Evolutionary conservation across 2,797 vertebrate genomes (phyloP), one percentile per base, ranked within the genome.

Genomic region (Notolabrus celidotus): DNA sequence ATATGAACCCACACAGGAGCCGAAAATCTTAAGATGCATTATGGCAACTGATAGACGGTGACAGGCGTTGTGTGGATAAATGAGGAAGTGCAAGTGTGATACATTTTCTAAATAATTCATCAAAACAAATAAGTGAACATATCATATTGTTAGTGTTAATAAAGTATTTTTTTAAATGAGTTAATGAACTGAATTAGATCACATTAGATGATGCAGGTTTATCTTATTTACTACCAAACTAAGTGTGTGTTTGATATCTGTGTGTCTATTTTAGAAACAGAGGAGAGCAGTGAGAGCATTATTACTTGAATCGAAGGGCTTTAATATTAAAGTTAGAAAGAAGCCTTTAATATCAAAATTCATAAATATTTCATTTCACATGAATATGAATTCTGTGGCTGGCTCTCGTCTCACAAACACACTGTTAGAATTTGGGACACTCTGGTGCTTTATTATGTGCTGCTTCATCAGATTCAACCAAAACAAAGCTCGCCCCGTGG

Each of bases 301-400:
- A 79, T 83, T 70, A 69, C 33, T 6, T 19, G 61, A 60, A 43
- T 58, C 71, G 56, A 84, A 82, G 69, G 74, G 61, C 78, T n/a
- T n/a, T n/a, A n/a, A 85, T 86, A 84, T 76, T 57, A 47, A 82
- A 75, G 77, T 76, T 62, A 34, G 50, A 72, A 52, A 64, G 74
- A 80, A 77, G 67, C 67, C 55, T 66, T 76, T 53, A 73, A 67
- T 80, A 77, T 84, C 59, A 43, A 41, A 56, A 71, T 74, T 82
- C 78, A 88, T 86, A 79, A 84, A 86, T 86, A 86, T 76, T 82
- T 52, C 70, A 85, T 83, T 86, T 83, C 36, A 63, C 85, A 66
- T 80, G 63, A 83, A 72, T 79, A 55, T 78, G 58, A 85, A 83
- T 83, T 73, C 67, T 67, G 66, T 3, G 56, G 57, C 66, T 43